Conservation (phyloP, 1,140 invertebrate species). For the Heliconius nattereri region DNA sequence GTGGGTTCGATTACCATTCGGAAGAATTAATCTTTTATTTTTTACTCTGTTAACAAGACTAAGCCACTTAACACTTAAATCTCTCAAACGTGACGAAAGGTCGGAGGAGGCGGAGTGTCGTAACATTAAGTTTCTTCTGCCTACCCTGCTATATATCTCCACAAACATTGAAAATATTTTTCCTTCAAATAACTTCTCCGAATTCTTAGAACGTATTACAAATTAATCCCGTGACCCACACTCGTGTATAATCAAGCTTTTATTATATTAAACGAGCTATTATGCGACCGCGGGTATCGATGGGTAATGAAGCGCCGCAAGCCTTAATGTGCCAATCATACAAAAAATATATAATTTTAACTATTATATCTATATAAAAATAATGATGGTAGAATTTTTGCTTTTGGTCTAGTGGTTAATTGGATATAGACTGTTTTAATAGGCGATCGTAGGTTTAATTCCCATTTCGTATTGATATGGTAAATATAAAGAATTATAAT, state of each 20-base stretch:
- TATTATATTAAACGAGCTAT: constrained; percentile 5
- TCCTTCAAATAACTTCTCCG: neutral
- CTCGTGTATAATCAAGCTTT: constrained; percentile 10
- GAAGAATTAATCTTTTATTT: no score
- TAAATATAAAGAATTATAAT: no score
- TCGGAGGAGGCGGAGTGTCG: neutral
- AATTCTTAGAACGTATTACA: constrained; percentile 8
- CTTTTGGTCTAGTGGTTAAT: neutral
- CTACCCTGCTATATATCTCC: neutral
- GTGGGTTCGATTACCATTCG: no score
- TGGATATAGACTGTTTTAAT: no score
- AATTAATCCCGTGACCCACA: neutral
- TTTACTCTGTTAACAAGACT: no score
- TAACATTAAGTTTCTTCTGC: no score
- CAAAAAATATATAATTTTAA: neutral
- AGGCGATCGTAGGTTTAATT: no score
- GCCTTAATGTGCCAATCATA: constrained; percentile 13
- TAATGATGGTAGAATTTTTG: neutral
- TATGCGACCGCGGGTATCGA: neutral
- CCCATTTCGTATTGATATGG: no score
- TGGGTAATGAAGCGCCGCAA: constrained; percentile 1
- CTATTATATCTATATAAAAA: neutral
- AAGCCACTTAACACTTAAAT: no score
- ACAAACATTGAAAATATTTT: neutral
- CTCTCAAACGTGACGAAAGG: no score